These are phyloP conservation scores for Eulemur coronatus DNA, from an alignment of 2,797 vertebrate genomes.

Conservation along the genomic window DNA sequence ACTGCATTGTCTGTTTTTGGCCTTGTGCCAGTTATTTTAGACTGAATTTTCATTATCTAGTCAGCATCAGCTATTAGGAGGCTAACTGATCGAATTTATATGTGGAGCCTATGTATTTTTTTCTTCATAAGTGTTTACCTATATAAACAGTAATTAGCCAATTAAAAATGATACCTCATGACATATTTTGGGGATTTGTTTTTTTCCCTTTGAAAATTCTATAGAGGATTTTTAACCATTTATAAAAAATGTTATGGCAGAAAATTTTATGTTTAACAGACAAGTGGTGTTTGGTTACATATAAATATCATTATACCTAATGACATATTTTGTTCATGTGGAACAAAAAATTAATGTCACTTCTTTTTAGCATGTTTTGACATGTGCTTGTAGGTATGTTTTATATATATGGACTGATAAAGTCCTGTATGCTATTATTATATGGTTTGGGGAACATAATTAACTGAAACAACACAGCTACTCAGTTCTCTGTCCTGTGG, in stretches of 20 bases:
- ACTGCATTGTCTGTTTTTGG: slow-evolving; percentile 80
- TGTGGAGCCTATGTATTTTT: slow-evolving; percentile 23
- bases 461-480: neutral
- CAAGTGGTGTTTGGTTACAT: neutral
- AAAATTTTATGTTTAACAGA: slow-evolving; percentile 21
- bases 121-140: slow-evolving; percentile 25
- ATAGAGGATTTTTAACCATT: slow-evolving; percentile 10
- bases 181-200: slow-evolving; percentile 31
- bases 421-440: neutral
- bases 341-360: slow-evolving; percentile 3
- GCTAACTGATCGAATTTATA: slow-evolving; percentile 68
- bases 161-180: slow-evolving; percentile 39
- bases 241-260: slow-evolving; percentile 15
- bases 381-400: neutral
- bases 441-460: neutral
- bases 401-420: neutral
- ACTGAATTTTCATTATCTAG: slow-evolving; percentile 88
- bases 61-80: slow-evolving; percentile 85
- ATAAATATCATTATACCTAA: neutral
- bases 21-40: slow-evolving; percentile 87
- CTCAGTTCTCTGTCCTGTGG: neutral
- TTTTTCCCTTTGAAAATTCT: slow-evolving; percentile 67
- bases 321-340: neutral
- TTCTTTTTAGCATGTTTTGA: neutral
- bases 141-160: slow-evolving; percentile 54